phyloP scores from a whole-genome alignment of 2,888 invertebrate species.

The Cancer borealis region DNA sequence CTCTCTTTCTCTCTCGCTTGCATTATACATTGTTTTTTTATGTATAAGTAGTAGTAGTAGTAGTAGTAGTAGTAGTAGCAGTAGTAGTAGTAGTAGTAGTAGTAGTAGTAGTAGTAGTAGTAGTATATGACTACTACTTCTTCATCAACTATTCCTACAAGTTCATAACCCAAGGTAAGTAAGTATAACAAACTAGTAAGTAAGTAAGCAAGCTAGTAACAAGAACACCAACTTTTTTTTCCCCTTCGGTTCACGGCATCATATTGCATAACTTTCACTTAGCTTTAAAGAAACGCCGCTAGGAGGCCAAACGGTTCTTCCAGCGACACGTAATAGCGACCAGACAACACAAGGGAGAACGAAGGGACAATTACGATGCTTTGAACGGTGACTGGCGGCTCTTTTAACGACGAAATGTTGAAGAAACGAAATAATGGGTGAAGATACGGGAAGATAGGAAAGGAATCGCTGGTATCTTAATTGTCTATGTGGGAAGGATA shows the following conservation, averaged over 20 bases:
- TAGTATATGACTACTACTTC: background rate
- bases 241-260: background rate
- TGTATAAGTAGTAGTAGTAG: constrained; percentile 22
- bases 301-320: no score
- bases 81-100: constrained; percentile 8
- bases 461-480: background rate
- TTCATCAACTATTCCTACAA: no score
- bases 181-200: background rate
- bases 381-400: background rate
- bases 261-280: background rate
- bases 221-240: no score
- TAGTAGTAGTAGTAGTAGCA: background rate
- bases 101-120: constrained; percentile 33
- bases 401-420: background rate
- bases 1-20: background rate
- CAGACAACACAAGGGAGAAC: background rate
- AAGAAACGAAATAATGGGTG: background rate
- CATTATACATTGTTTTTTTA: background rate
- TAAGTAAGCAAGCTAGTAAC: no score
- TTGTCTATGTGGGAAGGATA: no score
- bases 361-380: no score
- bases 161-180: no score
- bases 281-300: background rate
- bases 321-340: background rate
- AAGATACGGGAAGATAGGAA: background rate